Evolutionary conservation across 30 jellyfish, hydroid and myxozoan genomes (phyloP).

Genomic region (Cassiopea andromeda): DNA sequence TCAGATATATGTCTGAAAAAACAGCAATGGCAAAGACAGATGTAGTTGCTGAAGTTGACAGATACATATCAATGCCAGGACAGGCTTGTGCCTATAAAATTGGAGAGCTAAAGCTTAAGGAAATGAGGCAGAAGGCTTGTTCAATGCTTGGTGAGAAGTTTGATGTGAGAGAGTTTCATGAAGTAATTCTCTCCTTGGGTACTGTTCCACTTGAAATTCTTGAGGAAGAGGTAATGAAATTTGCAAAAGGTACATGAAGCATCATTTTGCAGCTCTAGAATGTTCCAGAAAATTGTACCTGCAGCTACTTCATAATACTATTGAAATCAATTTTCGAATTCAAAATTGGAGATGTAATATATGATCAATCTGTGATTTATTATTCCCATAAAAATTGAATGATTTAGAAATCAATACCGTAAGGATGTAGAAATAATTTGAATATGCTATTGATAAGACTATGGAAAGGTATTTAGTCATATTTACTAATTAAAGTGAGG

Average conservation of each 20-base stretch:
- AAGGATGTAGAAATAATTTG: too few relatives aligned
- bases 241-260: neutral
- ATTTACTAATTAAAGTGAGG: too few relatives aligned
- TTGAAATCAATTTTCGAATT: too few relatives aligned
- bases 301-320: too few relatives aligned
- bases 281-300: neutral
- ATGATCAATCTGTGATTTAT: too few relatives aligned
- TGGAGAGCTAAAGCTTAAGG: constrained; percentile 84
- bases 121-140: constrained; percentile 57
- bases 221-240: constrained; percentile 33
- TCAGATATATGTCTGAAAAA: constrained; percentile 71
- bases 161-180: constrained; percentile 84
- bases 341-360: too few relatives aligned
- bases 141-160: constrained; percentile 74
- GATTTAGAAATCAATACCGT: too few relatives aligned
- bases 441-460: too few relatives aligned
- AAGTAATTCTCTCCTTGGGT: constrained; percentile 67
- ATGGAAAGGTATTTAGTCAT: too few relatives aligned
- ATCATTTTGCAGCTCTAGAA: neutral
- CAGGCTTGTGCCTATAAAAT: constrained; percentile 92
- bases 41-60: constrained; percentile 85
- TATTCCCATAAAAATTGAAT: too few relatives aligned
- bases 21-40: constrained; percentile 80
- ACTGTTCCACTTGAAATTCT: constrained; percentile 67
- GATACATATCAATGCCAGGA: constrained; percentile 98